A percentile compares a stretch with the other conserved stretches of the same genome.
These are phyloP conservation scores for Chrysopa pallens DNA, from an alignment of 1,140 invertebrate genomes.

Conservation along the genomic window DNA sequence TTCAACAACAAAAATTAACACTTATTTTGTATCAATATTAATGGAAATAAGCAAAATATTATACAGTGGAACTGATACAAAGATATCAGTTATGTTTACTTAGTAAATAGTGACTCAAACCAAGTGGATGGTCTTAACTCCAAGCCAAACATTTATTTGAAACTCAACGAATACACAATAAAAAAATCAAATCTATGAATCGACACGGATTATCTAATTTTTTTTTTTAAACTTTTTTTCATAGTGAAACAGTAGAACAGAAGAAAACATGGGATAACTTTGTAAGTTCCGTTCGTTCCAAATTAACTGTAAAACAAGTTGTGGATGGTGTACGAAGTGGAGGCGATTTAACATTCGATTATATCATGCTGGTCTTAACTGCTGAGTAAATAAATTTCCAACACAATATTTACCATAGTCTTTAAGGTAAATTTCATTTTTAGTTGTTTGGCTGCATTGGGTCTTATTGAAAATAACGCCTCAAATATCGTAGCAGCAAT, in stretches of 20 bases:
- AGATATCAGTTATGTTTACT: too few species aligned
- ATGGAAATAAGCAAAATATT: too few species aligned
- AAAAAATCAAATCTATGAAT: too few species aligned
- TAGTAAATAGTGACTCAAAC: too few species aligned
- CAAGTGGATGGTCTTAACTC: too few species aligned
- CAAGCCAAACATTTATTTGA: too few species aligned
- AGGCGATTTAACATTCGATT: conserved; percentile 69
- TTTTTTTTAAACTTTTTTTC: conserved; percentile 4
- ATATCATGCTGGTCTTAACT: conserved; percentile 54
- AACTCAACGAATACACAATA: too few species aligned
- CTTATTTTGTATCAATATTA: too few species aligned
- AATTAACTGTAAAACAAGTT: conserved; percentile 70
- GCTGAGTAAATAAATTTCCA: conserved; percentile 43
- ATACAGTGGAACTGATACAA: too few species aligned
- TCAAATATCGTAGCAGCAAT: conserved; percentile 73
- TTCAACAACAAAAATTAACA: too few species aligned
- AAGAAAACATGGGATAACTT: conserved; percentile 45
- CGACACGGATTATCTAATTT: too few species aligned
- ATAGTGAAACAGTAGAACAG: conserved; percentile 25
- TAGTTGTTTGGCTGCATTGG: conserved; percentile 35
- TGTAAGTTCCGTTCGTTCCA: conserved; percentile 53
- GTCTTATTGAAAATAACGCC: conserved; percentile 42
- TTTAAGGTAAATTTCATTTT: neutral
- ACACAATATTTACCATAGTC: neutral
- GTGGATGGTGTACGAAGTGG: conserved; percentile 59